Percentiles rank a stretch among this genome's conserved stretches.
These are phyloP conservation scores for Oenanthe oenanthe DNA, from an alignment of 2,113 vertebrate genomes.

Conservation along the genomic window DNA sequence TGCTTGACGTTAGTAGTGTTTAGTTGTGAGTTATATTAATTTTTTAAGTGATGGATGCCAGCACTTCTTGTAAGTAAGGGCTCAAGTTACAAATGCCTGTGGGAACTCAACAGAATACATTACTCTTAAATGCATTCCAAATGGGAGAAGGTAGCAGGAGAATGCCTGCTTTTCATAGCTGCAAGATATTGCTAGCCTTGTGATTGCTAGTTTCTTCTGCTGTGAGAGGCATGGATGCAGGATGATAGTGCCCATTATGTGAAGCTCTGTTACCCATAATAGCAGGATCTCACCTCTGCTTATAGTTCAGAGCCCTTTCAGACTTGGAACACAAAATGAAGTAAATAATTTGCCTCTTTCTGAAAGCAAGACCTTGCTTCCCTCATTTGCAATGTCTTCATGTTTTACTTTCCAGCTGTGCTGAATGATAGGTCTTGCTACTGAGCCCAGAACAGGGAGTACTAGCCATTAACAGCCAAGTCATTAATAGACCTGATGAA, in stretches of 20 bases:
- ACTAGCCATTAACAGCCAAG: not conserved
- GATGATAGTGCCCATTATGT: not conserved
- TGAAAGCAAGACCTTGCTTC: not conserved
- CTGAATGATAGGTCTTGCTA: not conserved
- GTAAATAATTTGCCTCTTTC: not conserved
- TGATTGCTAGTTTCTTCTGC: not conserved
- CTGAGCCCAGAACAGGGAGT: not conserved
- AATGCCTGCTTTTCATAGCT: not conserved
- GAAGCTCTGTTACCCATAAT: not conserved
- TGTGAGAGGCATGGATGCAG: fast-evolving
- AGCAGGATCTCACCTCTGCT: not conserved
- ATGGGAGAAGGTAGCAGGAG: not conserved
- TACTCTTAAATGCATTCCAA: not conserved
- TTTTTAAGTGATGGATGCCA: not conserved
- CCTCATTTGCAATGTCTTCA: not conserved
- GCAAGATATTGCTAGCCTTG: not conserved
- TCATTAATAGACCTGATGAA: constrained; percentile 28
- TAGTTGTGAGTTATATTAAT: not conserved
- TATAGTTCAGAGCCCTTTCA: not conserved
- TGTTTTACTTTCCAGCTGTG: constrained; percentile 8
- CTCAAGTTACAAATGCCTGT: fast-evolving
- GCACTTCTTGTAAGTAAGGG: not conserved
- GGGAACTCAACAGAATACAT: not conserved
- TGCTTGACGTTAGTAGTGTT: not conserved
- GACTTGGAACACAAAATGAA: not conserved